A percentile compares a stretch with the other conserved stretches of the same genome.
Evolutionary conservation across 2,888 invertebrate genomes (phyloP).

Genomic region (Pollenia angustigena): DNA sequence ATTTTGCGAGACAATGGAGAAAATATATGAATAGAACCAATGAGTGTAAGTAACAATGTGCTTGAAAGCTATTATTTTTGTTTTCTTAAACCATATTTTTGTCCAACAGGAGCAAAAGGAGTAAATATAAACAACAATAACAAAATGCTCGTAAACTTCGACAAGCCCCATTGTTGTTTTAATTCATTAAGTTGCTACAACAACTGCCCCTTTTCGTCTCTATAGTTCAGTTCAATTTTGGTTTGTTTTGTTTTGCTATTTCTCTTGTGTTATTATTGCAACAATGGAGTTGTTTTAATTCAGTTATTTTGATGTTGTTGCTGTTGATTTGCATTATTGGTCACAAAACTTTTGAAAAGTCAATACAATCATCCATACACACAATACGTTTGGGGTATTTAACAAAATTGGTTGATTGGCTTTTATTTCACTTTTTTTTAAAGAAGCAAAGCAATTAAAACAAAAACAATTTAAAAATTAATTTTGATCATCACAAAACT

Average conservation of each 20-base stretch:
- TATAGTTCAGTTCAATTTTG: background rate
- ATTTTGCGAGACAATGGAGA: constrained; percentile 62
- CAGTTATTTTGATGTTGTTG: constrained; percentile 31
- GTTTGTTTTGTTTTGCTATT: constrained; percentile 13
- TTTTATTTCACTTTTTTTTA: constrained; percentile 36
- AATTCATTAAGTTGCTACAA: constrained; percentile 55
- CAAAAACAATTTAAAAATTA: background rate
- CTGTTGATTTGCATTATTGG: constrained; percentile 33
- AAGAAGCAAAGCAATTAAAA: background rate
- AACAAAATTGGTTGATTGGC: constrained; percentile 62
- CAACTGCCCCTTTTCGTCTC: background rate
- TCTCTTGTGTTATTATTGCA: constrained; percentile 34
- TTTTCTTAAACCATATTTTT: constrained; percentile 4
- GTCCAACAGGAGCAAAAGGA: constrained; percentile 17
- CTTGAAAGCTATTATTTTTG: constrained; percentile 14
- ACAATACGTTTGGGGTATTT: constrained; percentile 55
- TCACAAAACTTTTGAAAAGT: constrained; percentile 42
- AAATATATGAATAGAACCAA: constrained; percentile 19
- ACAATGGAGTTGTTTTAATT: constrained; percentile 49
- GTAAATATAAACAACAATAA: constrained; percentile 37
- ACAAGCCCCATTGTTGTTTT: constrained; percentile 62
- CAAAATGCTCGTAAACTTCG: constrained; percentile 42
- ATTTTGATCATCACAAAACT: too few relatives aligned
- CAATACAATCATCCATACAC: constrained; percentile 34
- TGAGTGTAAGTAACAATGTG: constrained; percentile 18